phyloP scores from a whole-genome alignment of 2,797 vertebrate species.

The Hydrolagus colliei region DNA sequence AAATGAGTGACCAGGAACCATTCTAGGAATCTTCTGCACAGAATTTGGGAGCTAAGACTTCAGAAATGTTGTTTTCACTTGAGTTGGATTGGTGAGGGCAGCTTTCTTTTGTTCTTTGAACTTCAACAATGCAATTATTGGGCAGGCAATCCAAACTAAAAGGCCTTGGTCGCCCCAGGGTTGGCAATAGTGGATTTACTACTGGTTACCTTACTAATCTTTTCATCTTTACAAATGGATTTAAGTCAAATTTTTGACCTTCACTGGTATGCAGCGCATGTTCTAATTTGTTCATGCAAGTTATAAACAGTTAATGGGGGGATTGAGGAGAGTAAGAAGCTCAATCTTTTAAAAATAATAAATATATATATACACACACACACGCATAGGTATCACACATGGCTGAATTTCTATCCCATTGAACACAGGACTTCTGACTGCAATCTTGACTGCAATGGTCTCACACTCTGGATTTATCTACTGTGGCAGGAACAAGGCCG shows the following conservation, averaged over 20 bases:
- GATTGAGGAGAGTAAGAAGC: too few species aligned
- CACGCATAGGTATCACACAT: too few species aligned
- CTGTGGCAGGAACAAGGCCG: neutral
- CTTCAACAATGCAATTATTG: neutral
- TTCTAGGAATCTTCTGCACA: neutral
- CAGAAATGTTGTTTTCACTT: neutral
- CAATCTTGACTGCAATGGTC: neutral
- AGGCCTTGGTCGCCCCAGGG: neutral
- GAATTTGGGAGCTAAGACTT: neutral
- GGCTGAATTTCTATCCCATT: too few species aligned
- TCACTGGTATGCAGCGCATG: neutral
- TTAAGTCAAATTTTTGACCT: neutral
- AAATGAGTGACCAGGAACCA: neutral
- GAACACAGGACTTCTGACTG: too few species aligned
- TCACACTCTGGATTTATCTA: slow-evolving; percentile 16
- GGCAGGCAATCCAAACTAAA: neutral
- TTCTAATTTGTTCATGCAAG: neutral
- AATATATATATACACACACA: too few species aligned
- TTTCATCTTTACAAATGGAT: neutral
- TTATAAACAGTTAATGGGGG: too few species aligned
- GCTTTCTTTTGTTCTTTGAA: neutral
- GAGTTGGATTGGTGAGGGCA: neutral
- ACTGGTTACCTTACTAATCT: neutral
- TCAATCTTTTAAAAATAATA: too few species aligned
- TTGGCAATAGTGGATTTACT: neutral